A percentile compares a stretch with the other conserved stretches of the same genome.
Evolutionary conservation across 92 coral and sea anemone genomes (phyloP).

Genomic region (Porites divaricata): DNA sequence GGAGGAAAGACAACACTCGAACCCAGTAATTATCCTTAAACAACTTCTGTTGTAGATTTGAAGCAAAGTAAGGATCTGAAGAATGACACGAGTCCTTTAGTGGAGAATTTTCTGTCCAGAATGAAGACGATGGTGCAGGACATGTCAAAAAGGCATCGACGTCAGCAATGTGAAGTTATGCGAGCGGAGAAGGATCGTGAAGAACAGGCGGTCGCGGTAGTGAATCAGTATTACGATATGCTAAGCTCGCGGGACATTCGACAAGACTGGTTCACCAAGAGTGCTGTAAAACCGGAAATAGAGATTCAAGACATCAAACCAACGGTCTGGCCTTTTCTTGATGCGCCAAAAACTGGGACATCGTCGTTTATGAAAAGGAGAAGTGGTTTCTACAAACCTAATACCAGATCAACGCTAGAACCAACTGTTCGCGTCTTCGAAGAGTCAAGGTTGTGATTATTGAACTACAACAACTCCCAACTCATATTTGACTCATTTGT

Average conservation of each 20-base stretch:
- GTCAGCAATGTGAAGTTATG: not conserved
- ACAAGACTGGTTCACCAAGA: constrained; percentile 26
- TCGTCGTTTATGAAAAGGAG: not conserved
- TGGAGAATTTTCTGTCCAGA: constrained; percentile 10
- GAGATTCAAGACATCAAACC: not conserved
- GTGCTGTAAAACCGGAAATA: too few relatives aligned
- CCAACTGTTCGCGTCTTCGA: constrained; percentile 14
- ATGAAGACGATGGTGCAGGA: constrained; percentile 1
- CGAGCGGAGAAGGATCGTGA: constrained; percentile 11
- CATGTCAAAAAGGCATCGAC: constrained; percentile 18
- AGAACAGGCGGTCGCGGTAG: constrained; percentile 12
- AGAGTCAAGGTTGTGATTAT: not conserved
- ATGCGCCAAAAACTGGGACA: not conserved
- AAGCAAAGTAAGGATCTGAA: constrained; percentile 22
- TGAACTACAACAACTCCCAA: too few relatives aligned
- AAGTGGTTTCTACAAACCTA: not conserved
- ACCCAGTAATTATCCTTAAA: not conserved
- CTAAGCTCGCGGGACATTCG: constrained; percentile 38
- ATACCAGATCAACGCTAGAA: not conserved
- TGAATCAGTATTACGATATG: constrained; percentile 18
- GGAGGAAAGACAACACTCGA: not conserved
- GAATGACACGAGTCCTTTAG: constrained; percentile 19
- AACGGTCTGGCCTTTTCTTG: constrained; percentile 21
- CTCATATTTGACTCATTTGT: too few relatives aligned
- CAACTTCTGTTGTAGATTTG: not conserved